These are phyloP conservation scores for Trididemnum nubilum DNA, from an alignment of 23 tunicate genomes.

Conservation along the genomic window DNA sequence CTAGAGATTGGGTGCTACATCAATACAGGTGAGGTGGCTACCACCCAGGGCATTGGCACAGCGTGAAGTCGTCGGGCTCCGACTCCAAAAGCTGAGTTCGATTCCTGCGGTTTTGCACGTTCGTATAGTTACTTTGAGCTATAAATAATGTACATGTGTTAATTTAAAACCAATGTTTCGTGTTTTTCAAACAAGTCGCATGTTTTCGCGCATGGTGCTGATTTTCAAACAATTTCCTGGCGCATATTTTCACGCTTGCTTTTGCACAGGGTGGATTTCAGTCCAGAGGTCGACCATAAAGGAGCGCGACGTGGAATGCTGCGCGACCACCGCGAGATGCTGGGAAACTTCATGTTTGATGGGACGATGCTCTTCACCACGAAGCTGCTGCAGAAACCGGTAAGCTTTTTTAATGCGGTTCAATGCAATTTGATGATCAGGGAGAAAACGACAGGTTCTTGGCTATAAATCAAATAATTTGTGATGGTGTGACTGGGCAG, in stretches of 20 bases:
- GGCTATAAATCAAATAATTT: too few relatives aligned
- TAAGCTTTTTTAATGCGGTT: background rate
- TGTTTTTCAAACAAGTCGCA: too few relatives aligned
- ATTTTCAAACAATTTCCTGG: too few relatives aligned
- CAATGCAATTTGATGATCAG: background rate
- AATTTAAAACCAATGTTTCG: too few relatives aligned
- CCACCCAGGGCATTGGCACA: background rate
- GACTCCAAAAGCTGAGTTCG: too few relatives aligned
- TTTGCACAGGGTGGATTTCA: slow-evolving; percentile 84
- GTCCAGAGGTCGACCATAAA: slow-evolving; percentile 77
- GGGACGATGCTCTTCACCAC: slow-evolving; percentile 84
- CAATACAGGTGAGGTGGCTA: slow-evolving; percentile 75
- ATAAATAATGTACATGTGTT: too few relatives aligned
- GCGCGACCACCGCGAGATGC: slow-evolving; percentile 62
- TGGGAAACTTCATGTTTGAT: slow-evolving; percentile 79
- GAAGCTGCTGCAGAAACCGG: slow-evolving; percentile 57
- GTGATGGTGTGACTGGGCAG: too few relatives aligned
- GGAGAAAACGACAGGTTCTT: background rate
- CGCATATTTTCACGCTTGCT: too few relatives aligned
- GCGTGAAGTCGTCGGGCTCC: too few relatives aligned
- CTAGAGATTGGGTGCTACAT: slow-evolving; percentile 64
- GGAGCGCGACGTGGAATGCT: slow-evolving; percentile 91
- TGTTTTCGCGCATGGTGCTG: too few relatives aligned
- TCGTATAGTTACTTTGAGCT: too few relatives aligned
- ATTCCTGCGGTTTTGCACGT: too few relatives aligned